A percentile compares a stretch with the other conserved stretches of the same genome.
Conservation (phyloP, 1,140 invertebrate genomes). For the Penaeus indicus region DNA sequence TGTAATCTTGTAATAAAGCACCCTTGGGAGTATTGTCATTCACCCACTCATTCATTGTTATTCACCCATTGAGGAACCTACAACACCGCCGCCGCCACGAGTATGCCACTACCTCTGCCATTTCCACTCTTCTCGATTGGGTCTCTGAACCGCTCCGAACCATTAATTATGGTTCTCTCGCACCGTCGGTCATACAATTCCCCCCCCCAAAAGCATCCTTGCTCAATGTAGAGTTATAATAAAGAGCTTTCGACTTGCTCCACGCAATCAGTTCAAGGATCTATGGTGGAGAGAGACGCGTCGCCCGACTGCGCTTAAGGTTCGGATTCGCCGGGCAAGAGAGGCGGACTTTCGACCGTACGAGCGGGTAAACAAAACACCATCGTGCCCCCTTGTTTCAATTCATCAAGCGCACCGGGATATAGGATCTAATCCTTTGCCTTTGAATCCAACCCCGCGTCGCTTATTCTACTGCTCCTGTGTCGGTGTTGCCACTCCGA, state of each 20-base stretch:
- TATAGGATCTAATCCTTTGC: conserved; percentile 62
- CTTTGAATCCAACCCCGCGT: conserved; percentile 61
- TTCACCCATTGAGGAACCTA: conserved; percentile 19
- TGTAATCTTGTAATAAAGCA: too few relatives aligned
- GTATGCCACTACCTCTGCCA: conserved; percentile 42
- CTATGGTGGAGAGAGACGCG: conserved; percentile 26
- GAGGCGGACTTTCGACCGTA: conserved; percentile 28
- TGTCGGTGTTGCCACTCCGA: conserved; percentile 47
- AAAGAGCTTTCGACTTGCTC: conserved; percentile 59
- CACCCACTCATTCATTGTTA: conserved; percentile 38
- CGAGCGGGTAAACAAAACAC: conserved; percentile 44
- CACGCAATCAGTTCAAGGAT: conserved; percentile 61
- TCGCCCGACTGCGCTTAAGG: conserved; percentile 18
- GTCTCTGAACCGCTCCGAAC: conserved; percentile 2
- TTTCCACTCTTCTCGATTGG: conserved; percentile 60
- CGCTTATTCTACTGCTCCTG: conserved; percentile 58
- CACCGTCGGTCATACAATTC: conserved; percentile 51
- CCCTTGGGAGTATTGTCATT: conserved; percentile 23
- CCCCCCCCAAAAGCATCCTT: conserved; percentile 51
- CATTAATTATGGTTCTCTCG: conserved; percentile 60
- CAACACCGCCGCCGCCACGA: too few relatives aligned
- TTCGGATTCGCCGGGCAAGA: not conserved
- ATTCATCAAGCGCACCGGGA: conserved; percentile 61
- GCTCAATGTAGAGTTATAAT: conserved; percentile 61
- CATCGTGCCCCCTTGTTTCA: conserved; percentile 53